These are phyloP conservation scores for Macrotis lagotis DNA, from an alignment of 2,113 vertebrate genomes.

Conservation along the genomic window DNA sequence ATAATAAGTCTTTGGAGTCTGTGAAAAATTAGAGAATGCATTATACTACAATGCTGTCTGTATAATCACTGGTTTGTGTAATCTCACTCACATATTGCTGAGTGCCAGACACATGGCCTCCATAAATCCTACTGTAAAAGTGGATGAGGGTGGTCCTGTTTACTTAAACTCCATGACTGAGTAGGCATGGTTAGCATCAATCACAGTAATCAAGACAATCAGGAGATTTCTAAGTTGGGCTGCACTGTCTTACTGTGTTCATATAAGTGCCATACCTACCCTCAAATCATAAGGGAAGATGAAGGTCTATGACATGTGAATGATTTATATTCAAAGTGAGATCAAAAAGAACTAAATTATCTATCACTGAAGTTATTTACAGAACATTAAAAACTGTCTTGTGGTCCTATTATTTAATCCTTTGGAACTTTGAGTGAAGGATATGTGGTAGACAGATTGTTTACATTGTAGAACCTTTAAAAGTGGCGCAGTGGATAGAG, in stretches of 20 bases:
- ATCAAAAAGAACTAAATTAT: constrained; percentile 25
- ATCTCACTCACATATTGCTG: constrained; percentile 5
- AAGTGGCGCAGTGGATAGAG: no score
- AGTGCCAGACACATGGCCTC: constrained; percentile 55
- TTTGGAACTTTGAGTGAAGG: neutral
- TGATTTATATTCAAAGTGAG: neutral
- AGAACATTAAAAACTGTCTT: constrained; percentile 15
- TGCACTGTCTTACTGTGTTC: constrained; percentile 13
- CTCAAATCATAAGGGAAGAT: neutral
- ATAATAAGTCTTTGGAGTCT: constrained; percentile 58
- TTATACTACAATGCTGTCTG: constrained; percentile 40
- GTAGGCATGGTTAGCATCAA: constrained; percentile 63
- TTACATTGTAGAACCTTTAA: neutral
- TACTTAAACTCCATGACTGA: constrained; percentile 54
- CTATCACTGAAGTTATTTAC: constrained; percentile 22
- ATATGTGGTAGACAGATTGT: constrained; percentile 1
- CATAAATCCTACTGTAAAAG: constrained; percentile 63
- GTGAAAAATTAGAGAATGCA: constrained; percentile 48
- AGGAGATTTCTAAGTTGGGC: constrained; percentile 9
- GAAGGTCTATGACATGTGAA: neutral
- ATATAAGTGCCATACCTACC: constrained; percentile 31
- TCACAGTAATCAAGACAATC: constrained; percentile 51
- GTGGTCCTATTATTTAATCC: constrained; percentile 19
- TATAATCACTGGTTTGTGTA: constrained; percentile 44
- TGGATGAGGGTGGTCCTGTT: constrained; percentile 69